These are phyloP conservation scores for Lithobates sylvaticus DNA, from an alignment of 2,797 vertebrate genomes.

Conservation along the genomic window DNA sequence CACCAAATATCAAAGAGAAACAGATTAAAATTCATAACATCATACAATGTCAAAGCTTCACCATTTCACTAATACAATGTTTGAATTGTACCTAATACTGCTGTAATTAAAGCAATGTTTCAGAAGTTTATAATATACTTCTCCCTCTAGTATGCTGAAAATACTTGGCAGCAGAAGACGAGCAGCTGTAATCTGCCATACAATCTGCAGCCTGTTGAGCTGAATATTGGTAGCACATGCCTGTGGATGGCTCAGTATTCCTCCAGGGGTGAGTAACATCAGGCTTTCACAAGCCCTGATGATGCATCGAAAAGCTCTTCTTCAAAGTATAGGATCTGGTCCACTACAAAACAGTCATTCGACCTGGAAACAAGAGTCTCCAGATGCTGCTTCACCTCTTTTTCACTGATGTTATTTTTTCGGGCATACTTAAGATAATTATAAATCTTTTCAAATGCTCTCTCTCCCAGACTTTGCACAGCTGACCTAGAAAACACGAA, in stretches of 20 bases:
- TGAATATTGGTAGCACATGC: constrained; percentile 20
- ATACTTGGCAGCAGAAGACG: constrained; percentile 24
- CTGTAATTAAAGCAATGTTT: neutral
- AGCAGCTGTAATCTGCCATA: constrained; percentile 25
- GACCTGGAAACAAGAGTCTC: constrained; percentile 73
- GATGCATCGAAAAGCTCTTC: constrained; percentile 72
- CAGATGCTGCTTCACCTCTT: constrained; percentile 69
- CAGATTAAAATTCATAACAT: no score
- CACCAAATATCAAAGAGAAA: no score
- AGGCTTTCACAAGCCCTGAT: constrained; percentile 13
- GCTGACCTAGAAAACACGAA: constrained; percentile 71
- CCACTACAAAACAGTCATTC: constrained; percentile 80
- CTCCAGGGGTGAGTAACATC: constrained; percentile 7
- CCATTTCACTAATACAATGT: neutral
- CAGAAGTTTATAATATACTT: neutral
- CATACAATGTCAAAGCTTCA: no score
- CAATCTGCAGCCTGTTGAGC: constrained; percentile 17
- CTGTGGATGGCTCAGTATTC: neutral
- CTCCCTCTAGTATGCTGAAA: neutral
- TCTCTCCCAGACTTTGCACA: constrained; percentile 74
- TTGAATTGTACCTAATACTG: constrained; percentile 15
- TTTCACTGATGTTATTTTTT: constrained; percentile 68
- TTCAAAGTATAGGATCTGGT: constrained; percentile 86
- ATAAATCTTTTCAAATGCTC: constrained; percentile 79
- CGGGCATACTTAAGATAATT: constrained; percentile 75